These are phyloP conservation scores for Ichneumoninae sp. DNA, from an alignment of 2,888 invertebrate genomes.

Conservation along the genomic window DNA sequence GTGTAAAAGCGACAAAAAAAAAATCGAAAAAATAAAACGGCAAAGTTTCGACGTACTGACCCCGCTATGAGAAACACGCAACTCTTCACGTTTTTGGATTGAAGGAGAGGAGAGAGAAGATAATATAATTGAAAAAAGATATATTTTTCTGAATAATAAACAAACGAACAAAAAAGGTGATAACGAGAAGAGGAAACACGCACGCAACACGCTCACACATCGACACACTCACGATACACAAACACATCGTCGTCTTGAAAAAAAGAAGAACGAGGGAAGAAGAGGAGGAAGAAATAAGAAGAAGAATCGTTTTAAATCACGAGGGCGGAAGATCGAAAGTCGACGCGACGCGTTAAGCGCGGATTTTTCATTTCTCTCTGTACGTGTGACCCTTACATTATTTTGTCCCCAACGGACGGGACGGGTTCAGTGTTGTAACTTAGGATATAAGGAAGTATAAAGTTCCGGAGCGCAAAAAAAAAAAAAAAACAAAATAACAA, in stretches of 20 bases:
- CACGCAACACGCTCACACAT: conserved; percentile 20
- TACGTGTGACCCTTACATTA: conserved; percentile 82
- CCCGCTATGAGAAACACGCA: background rate
- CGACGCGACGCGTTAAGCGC: conserved; percentile 64
- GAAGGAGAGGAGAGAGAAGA: conserved; percentile 10
- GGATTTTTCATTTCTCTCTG: conserved; percentile 77
- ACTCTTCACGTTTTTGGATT: conserved; percentile 10
- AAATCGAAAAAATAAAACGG: conserved; percentile 48
- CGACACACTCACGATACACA: conserved; percentile 61
- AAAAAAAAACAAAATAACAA: conserved; percentile 35
- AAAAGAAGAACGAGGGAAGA: conserved; percentile 40
- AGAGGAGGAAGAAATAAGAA: conserved; percentile 45
- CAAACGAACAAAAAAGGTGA: conserved; percentile 28
- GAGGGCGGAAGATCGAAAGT: conserved; percentile 46
- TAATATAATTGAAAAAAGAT: conserved; percentile 24
- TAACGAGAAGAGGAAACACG: conserved; percentile 22
- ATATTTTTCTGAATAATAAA: conserved; percentile 44
- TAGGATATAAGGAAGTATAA: conserved; percentile 79
- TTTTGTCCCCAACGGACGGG: conserved; percentile 80
- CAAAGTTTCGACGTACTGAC: conserved; percentile 38
- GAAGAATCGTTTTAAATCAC: conserved; percentile 52
- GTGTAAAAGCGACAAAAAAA: conserved; percentile 30
- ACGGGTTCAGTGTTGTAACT: conserved; percentile 83
- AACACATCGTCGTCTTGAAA: conserved; percentile 49
- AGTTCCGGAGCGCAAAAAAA: conserved; percentile 75